A percentile compares a stretch with the other conserved stretches of the same genome.
These are phyloP conservation scores for Neolamprologus tretocephalus DNA, from an alignment of 2,113 vertebrate species.

Conservation along the genomic window DNA sequence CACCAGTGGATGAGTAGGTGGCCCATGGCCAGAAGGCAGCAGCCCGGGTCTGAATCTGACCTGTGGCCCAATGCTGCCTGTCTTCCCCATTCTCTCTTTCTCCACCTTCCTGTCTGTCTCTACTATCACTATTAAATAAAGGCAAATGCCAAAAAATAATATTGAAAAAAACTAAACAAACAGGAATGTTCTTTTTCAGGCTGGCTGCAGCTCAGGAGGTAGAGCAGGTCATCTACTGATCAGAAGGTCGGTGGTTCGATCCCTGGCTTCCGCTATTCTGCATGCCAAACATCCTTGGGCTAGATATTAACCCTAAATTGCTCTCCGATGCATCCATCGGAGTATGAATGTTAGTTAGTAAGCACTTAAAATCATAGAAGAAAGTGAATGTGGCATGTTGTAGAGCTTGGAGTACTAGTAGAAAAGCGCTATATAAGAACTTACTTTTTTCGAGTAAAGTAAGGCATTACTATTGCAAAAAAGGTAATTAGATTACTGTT, in stretches of 20 bases:
- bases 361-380: neutral
- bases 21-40: neutral
- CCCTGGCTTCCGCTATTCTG: neutral
- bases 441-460: neutral
- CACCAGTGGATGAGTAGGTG: neutral
- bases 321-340: accelerated
- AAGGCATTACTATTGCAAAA: accelerated
- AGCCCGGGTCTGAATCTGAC: neutral
- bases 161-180: neutral
- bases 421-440: neutral
- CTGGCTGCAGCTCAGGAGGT: neutral
- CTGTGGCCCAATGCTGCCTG: neutral
- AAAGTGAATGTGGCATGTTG: neutral
- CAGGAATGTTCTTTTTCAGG: accelerated
- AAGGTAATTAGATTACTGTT: accelerated
- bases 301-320: accelerated
- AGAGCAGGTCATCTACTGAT: neutral
- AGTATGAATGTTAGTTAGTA: neutral
- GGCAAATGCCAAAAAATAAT: neutral
- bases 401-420: neutral
- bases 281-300: neutral
- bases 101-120: neutral
- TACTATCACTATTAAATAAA: neutral
- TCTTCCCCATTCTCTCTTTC: neutral
- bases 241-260: neutral